phyloP scores from a whole-genome alignment of 2,888 invertebrate species.

The Cantharis flavilabris region DNA sequence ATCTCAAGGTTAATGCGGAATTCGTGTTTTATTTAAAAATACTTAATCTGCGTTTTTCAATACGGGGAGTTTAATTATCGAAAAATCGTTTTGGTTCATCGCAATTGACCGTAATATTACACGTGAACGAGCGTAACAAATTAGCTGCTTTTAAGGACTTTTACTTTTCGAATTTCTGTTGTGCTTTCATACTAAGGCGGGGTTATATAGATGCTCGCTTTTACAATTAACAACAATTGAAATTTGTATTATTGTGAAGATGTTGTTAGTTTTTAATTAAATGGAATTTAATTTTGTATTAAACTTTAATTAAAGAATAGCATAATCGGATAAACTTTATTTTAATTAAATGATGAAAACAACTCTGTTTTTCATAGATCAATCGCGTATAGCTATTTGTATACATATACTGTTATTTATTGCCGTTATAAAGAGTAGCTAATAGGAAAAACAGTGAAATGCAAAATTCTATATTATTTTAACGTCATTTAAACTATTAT shows the following conservation, averaged over 20 bases:
- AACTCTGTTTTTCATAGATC: not conserved
- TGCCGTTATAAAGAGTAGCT: not conserved
- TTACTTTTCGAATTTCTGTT: conserved; percentile 9
- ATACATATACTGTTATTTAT: not conserved
- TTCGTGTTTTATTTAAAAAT: conserved; percentile 6
- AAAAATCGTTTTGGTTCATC: conserved; percentile 28
- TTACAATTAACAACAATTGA: not conserved
- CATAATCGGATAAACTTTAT: not conserved
- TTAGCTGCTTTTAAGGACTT: conserved; percentile 17
- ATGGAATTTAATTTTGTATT: not conserved
- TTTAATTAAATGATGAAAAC: not conserved
- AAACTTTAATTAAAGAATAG: not conserved
- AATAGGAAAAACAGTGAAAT: not conserved
- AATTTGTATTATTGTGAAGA: not conserved
- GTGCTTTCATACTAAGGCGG: not conserved
- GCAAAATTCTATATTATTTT: not conserved
- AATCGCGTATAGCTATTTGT: not conserved
- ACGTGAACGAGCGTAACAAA: conserved; percentile 24
- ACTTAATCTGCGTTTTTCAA: conserved; percentile 21
- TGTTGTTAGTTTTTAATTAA: not conserved
- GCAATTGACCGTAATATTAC: conserved; percentile 33
- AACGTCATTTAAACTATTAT: not conserved
- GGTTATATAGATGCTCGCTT: not conserved
- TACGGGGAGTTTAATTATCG: conserved; percentile 30
- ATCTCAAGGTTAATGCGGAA: conserved; percentile 1